Percentiles rank a stretch among this genome's conserved stretches.
These are phyloP conservation scores for Sebastes flavidus DNA, from an alignment of 2,797 vertebrate genomes.

Conservation along the genomic window DNA sequence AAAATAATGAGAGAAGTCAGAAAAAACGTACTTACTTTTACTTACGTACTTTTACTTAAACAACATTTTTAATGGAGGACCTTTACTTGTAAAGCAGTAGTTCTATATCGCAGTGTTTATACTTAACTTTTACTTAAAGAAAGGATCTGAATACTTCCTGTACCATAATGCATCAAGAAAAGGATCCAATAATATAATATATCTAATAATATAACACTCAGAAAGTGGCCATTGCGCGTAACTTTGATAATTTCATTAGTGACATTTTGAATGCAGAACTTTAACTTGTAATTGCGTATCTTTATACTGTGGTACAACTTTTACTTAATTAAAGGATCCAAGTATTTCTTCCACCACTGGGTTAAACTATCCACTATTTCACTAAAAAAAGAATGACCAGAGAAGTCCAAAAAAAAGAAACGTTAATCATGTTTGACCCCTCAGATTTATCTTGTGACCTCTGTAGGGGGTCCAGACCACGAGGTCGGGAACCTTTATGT, in stretches of 20 bases:
- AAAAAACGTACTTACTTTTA: not conserved
- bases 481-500: not conserved
- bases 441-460: constrained; percentile 21
- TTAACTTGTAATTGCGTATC: too few relatives aligned
- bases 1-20: not conserved
- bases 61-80: not conserved
- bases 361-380: not conserved
- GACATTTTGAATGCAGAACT: too few relatives aligned
- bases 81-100: not conserved
- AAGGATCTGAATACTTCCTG: not conserved
- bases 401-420: not conserved
- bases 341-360: not conserved
- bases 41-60: not conserved
- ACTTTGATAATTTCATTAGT: too few relatives aligned
- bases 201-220: too few relatives aligned
- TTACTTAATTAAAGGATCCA: not conserved
- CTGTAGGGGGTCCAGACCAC: not conserved
- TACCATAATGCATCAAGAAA: too few relatives aligned
- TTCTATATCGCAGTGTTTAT: not conserved
- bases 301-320: not conserved
- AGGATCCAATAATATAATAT: too few relatives aligned
- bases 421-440: constrained; percentile 37
- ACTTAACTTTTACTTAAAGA: too few relatives aligned
- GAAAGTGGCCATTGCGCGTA: too few relatives aligned
- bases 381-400: not conserved